A percentile compares a stretch with the other conserved stretches of the same genome.
phyloP scores from a whole-genome alignment of 2,113 vertebrate genomes.

The Rallus limicola region DNA sequence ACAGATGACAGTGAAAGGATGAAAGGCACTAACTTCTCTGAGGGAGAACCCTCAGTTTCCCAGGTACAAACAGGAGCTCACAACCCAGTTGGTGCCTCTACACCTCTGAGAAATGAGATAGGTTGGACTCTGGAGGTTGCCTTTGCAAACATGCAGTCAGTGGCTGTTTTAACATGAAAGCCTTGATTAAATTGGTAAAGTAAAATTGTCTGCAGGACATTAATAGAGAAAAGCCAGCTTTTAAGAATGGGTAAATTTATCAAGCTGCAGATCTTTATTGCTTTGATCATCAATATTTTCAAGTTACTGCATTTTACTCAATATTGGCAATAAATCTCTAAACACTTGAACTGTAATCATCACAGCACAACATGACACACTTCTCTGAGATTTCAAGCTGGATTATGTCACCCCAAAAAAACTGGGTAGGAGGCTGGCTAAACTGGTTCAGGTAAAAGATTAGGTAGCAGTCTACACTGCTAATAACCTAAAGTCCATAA shows the following conservation, averaged over 20 bases:
- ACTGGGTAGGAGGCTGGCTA: not conserved
- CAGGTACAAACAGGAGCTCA: not conserved
- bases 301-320: not conserved
- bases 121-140: not conserved
- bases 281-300: not conserved
- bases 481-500: not conserved
- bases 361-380: not conserved
- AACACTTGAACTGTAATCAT: not conserved
- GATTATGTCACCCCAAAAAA: not conserved
- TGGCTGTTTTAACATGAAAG: not conserved
- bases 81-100: not conserved
- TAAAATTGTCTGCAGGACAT: not conserved
- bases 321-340: not conserved
- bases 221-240: not conserved
- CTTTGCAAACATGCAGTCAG: not conserved
- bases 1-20: not conserved
- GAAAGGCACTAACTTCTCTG: not conserved
- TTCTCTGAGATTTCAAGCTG: not conserved
- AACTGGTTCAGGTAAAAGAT: not conserved
- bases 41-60: not conserved
- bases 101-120: not conserved
- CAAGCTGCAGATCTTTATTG: not conserved
- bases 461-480: not conserved
- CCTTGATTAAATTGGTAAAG: not conserved
- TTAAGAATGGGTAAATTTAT: slow-evolving; percentile 13